Evolutionary conservation across 2,113 vertebrate genomes (phyloP), one percentile per base, ranked within the genome.

Genomic region (Fregetta grallaria): DNA sequence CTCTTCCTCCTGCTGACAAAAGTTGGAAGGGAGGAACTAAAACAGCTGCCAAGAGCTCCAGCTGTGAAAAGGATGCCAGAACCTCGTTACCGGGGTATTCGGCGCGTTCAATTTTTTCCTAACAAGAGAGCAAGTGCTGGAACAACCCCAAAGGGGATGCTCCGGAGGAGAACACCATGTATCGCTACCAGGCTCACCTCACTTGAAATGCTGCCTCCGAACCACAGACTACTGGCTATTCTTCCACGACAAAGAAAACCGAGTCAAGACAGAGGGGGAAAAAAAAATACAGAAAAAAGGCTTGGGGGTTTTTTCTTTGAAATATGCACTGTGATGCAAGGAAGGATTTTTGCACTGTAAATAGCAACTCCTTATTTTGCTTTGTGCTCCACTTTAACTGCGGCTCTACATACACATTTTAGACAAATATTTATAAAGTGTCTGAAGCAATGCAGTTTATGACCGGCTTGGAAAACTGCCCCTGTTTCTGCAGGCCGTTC

Each of bases 121-220:
- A 70, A 86, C 52, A 66, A 63, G 81, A 17, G 27, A 25, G 25
- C 0, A 1, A 78, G n/a, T 3, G 7, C 73, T 65, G 88, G 49
- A 83, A 92, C 62, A 86, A 71, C 58, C 88, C 80, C 68, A 75
- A 29, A 92, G 72, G 38, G 25, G 68, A 86, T 65, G 47, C 62
- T 91, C 86, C 7, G 3, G 76, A 26, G 59, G 26, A 85, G 47
- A 76, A 47, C 0, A 0, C 9, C 0, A 0, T 0, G 0, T 59
- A 8, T 4, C 5, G 0, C 59, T 59, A 55, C 52, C 2, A 5
- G 50, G 42, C 25, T 94, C 59, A 52, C 52, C 56, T 58, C 3
- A 2, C 15, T 61, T 15, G 30, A 86, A 90, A 82, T 0, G 3
- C 34, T 62, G 90, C 25, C 29, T 22, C 47, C 1, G 1, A 84